phyloP scores from a whole-genome alignment of 2,113 vertebrate species.

The Zeus faber region DNA sequence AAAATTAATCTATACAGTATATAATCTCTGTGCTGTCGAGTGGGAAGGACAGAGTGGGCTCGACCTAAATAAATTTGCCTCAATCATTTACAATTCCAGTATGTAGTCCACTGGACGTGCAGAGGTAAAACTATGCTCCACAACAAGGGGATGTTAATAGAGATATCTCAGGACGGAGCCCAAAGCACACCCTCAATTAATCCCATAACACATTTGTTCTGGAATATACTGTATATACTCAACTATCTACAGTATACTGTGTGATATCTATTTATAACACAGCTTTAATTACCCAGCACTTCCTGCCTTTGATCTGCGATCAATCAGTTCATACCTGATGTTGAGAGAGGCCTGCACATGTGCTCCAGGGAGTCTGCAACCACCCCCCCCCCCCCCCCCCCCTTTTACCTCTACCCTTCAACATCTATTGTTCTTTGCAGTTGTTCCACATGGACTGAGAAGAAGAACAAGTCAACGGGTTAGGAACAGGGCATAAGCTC shows the following conservation, averaged over 20 bases:
- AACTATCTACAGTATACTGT: constrained; percentile 43
- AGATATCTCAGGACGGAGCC: constrained; percentile 17
- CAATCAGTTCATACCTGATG: constrained; percentile 69
- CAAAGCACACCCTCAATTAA: constrained; percentile 40
- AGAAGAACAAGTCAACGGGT: neutral
- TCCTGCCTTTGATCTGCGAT: constrained; percentile 71
- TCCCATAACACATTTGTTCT: constrained; percentile 46
- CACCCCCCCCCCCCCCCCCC: constrained; percentile 8
- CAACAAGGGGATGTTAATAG: constrained; percentile 59
- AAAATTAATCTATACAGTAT: no score
- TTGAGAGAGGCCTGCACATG: constrained; percentile 54
- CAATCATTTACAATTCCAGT: constrained; percentile 8
- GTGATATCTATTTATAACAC: constrained; percentile 64
- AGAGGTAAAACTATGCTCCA: constrained; percentile 46
- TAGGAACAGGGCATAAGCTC: neutral
- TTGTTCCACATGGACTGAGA: neutral
- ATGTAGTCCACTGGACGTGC: constrained; percentile 7
- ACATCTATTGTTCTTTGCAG: constrained; percentile 29
- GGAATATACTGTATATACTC: no score
- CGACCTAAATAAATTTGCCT: constrained; percentile 7
- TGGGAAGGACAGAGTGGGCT: no score
- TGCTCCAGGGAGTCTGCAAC: constrained; percentile 29
- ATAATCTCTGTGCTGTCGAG: no score
- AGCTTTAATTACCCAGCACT: constrained; percentile 62
- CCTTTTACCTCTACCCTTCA: constrained; percentile 21